Evolutionary conservation across 2,797 vertebrate species (phyloP).

Genomic region (Scolopax bukidnonensis): DNA sequence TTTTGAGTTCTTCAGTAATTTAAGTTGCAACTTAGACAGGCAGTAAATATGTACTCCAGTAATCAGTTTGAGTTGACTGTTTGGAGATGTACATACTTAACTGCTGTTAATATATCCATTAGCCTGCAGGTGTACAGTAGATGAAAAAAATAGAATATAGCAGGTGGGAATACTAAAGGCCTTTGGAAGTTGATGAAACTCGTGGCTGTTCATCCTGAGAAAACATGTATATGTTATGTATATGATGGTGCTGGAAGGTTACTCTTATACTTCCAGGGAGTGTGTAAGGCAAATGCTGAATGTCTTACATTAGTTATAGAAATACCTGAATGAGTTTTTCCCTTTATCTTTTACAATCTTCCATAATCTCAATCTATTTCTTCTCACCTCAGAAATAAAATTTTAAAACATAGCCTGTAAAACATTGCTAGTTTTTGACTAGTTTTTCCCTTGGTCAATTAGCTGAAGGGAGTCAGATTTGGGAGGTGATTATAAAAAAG

Average conservation of each 20-base stretch:
- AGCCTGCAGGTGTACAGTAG: background rate
- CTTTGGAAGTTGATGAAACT: background rate
- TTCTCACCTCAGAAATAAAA: background rate
- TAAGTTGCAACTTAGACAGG: background rate
- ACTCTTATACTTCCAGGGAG: background rate
- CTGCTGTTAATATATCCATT: background rate
- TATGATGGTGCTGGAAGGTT: background rate
- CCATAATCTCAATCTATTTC: background rate
- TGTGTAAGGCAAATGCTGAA: background rate
- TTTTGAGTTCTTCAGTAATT: conserved; percentile 8
- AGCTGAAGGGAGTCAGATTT: background rate
- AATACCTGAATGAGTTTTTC: background rate
- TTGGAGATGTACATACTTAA: background rate
- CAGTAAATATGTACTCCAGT: background rate
- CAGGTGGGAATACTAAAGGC: background rate
- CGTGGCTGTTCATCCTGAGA: background rate
- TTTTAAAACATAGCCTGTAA: background rate
- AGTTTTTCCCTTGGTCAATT: background rate
- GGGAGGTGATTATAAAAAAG: background rate
- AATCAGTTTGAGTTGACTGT: conserved; percentile 1
- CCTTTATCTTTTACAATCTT: background rate
- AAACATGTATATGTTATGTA: background rate
- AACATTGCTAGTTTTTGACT: background rate
- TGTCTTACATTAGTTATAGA: background rate
- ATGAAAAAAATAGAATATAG: background rate